Evolutionary conservation across 2,888 invertebrate genomes (phyloP).

Genomic region (Cataglyphis cursor): DNA sequence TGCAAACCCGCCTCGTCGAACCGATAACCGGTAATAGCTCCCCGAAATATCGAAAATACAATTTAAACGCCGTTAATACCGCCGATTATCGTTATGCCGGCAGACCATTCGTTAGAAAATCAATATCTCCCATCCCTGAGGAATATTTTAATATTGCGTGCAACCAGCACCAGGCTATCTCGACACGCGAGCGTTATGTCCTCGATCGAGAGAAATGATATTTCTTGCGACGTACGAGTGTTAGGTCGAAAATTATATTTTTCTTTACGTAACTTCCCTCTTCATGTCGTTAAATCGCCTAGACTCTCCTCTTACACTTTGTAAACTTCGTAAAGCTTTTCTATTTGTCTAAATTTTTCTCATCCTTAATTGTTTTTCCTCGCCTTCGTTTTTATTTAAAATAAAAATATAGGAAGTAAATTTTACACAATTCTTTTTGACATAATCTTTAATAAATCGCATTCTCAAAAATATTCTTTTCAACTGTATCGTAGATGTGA

Average conservation of each 20-base stretch:
- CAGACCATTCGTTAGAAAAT: constrained; percentile 46
- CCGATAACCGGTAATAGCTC: constrained; percentile 48
- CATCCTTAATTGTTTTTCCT: background rate
- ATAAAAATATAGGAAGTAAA: background rate
- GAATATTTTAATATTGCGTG: constrained; percentile 45
- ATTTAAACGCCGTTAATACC: constrained; percentile 51
- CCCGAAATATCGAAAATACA: constrained; percentile 54
- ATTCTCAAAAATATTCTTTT: background rate
- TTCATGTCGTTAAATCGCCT: constrained; percentile 2
- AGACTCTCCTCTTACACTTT: background rate
- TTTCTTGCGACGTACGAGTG: background rate
- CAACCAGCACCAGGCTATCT: background rate
- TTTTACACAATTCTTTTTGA: background rate
- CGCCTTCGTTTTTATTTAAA: background rate
- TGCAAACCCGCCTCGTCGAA: constrained; percentile 1
- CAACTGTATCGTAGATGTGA: background rate
- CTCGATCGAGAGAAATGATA: background rate
- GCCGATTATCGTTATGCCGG: constrained; percentile 43
- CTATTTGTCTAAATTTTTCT: background rate
- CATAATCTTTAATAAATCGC: background rate
- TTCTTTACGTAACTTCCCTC: constrained; percentile 6
- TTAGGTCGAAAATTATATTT: constrained; percentile 36
- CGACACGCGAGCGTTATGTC: background rate
- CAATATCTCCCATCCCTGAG: constrained; percentile 35
- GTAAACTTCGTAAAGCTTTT: constrained; percentile 3